Evolutionary conservation across 2,113 vertebrate species (phyloP).

Genomic region (Sceloporus undulatus): DNA sequence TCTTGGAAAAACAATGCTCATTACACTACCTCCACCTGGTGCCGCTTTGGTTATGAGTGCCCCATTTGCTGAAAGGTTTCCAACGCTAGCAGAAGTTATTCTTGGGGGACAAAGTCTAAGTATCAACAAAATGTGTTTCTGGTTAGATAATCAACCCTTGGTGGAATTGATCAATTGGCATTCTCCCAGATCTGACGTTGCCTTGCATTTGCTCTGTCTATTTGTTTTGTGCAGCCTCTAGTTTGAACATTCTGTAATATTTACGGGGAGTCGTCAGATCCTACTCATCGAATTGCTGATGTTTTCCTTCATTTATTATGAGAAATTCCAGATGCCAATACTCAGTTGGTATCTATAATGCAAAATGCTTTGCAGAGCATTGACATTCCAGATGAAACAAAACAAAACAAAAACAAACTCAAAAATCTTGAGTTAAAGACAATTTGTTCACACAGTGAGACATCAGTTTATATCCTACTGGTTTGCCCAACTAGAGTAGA

Average conservation of each 20-base stretch:
- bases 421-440: too few species aligned
- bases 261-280: constrained; percentile 64
- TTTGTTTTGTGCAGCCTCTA: constrained; percentile 67
- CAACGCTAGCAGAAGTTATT: constrained; percentile 72
- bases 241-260: constrained; percentile 61
- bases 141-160: constrained; percentile 77
- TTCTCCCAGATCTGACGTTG: constrained; percentile 60
- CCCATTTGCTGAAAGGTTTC: constrained; percentile 64
- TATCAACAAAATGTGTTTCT: constrained; percentile 79
- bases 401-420: too few species aligned
- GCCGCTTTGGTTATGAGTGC: constrained; percentile 42
- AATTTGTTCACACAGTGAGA: too few species aligned
- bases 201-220: constrained; percentile 69
- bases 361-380: constrained; percentile 26
- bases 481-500: too few species aligned
- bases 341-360: constrained; percentile 47
- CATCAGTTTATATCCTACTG: too few species aligned
- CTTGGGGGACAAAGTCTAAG: constrained; percentile 70
- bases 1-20: constrained; percentile 21
- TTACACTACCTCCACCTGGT: constrained; percentile 53
- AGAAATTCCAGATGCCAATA: constrained; percentile 53
- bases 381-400: neutral
- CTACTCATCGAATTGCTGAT: constrained; percentile 63
- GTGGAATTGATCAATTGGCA: constrained; percentile 69
- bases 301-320: constrained; percentile 63